Conservation (phyloP, 2,113 vertebrate genomes). For the Grallaria varia region DNA sequence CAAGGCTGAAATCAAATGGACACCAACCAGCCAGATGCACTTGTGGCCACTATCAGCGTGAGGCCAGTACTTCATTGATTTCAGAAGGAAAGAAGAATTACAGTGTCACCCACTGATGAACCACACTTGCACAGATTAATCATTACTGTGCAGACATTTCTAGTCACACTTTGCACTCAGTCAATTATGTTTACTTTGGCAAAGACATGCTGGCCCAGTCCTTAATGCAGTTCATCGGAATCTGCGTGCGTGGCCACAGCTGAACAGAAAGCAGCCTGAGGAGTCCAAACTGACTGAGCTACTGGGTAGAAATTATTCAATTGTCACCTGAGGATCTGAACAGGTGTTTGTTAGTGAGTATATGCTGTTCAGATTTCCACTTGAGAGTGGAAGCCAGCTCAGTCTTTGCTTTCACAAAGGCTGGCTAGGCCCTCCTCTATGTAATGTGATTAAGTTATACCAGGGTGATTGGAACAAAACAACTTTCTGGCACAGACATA, state of each 20-base stretch:
- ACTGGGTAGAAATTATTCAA: background rate
- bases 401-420: background rate
- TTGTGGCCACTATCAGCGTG: rapidly evolving
- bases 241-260: background rate
- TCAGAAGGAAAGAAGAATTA: background rate
- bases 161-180: background rate
- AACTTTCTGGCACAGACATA: background rate
- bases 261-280: background rate
- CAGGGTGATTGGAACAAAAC: background rate
- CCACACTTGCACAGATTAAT: background rate
- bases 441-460: background rate
- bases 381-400: background rate
- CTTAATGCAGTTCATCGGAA: background rate
- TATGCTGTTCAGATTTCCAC: background rate
- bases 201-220: background rate
- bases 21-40: background rate
- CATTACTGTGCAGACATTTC: rapidly evolving
- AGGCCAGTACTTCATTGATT: background rate
- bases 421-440: background rate
- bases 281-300: background rate
- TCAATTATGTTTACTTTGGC: background rate
- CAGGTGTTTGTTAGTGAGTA: background rate
- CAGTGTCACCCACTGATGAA: background rate
- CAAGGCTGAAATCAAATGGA: background rate
- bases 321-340: background rate